Conservation (phyloP, 2,888 invertebrate species). For the Exephanes ischioxanthus region DNA sequence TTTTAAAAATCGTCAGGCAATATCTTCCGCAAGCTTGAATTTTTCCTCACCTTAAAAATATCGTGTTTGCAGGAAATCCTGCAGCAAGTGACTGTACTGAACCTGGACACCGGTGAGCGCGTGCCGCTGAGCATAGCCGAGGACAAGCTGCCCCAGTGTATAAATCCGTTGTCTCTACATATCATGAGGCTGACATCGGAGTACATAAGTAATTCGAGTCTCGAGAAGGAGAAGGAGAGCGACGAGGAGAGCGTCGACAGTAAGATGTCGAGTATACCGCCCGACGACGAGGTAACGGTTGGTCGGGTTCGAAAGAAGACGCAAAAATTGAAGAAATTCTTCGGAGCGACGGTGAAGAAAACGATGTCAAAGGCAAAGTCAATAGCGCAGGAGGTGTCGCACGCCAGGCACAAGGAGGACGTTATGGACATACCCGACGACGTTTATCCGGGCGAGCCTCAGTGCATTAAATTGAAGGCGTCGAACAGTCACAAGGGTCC, state of each 20-base stretch:
- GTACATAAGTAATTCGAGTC: slow-evolving; percentile 90
- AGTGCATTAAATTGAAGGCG: slow-evolving; percentile 95
- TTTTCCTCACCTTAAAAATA: not conserved
- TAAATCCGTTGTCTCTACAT: slow-evolving; percentile 97
- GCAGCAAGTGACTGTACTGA: slow-evolving; percentile 94
- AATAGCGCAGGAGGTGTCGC: slow-evolving; percentile 94
- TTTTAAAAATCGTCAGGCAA: too few species aligned
- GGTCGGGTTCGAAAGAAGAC: slow-evolving; percentile 86
- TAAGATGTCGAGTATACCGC: slow-evolving; percentile 87
- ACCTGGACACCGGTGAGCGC: slow-evolving; percentile 94
- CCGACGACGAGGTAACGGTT: slow-evolving; percentile 85
- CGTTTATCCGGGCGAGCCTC: slow-evolving; percentile 91
- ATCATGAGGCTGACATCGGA: slow-evolving; percentile 97
- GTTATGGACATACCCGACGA: slow-evolving; percentile 94
- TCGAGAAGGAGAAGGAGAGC: slow-evolving; percentile 90
- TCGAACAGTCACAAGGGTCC: slow-evolving; percentile 98
- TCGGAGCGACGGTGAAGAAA: slow-evolving; percentile 95
- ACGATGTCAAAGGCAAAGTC: slow-evolving; percentile 97
- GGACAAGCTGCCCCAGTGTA: slow-evolving; percentile 95
- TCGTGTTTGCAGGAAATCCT: slow-evolving; percentile 90
- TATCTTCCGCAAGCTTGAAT: too few species aligned
- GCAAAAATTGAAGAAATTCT: slow-evolving; percentile 90
- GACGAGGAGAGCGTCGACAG: slow-evolving; percentile 92
- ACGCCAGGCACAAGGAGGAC: slow-evolving; percentile 95
- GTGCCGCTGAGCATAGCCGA: slow-evolving; percentile 98